phyloP scores from a whole-genome alignment of 2,888 invertebrate species.

The Tiliacea citrago region DNA sequence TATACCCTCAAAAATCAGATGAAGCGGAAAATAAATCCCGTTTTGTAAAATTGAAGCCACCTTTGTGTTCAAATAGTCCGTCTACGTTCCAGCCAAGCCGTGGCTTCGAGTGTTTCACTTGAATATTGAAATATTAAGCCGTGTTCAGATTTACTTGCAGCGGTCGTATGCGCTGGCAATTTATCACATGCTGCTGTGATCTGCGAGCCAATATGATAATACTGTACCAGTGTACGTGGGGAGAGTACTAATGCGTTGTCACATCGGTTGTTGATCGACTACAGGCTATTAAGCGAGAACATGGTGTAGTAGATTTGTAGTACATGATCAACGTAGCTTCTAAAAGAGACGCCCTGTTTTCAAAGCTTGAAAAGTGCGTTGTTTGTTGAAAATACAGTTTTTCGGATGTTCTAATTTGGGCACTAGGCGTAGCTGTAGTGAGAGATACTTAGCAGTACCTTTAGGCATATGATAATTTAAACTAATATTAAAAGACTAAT shows the following conservation, averaged over 20 bases:
- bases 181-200: conserved; percentile 46
- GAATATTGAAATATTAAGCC: conserved; percentile 61
- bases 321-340: conserved; percentile 9
- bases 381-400: not conserved
- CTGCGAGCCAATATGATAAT: conserved; percentile 53
- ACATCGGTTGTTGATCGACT: conserved; percentile 12
- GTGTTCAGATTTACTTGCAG: conserved; percentile 50
- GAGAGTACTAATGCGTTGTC: conserved; percentile 20
- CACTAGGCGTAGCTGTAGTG: not conserved
- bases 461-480: no score
- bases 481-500: no score
- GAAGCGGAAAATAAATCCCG: conserved; percentile 46
- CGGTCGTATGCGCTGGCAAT: conserved; percentile 41
- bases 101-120: conserved; percentile 46
- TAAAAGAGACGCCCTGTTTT: not conserved
- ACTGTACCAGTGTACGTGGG: conserved; percentile 42
- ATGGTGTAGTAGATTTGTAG: conserved; percentile 34
- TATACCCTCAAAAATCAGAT: conserved; percentile 16
- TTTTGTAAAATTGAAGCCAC: conserved; percentile 51
- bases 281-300: conserved; percentile 29
- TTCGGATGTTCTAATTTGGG: not conserved
- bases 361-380: no score
- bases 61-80: conserved; percentile 49
- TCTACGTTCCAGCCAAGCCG: conserved; percentile 31
- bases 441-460: no score